Percentiles rank a stretch among this genome's conserved stretches.
These are phyloP conservation scores for Calliopsis andreniformis DNA, from an alignment of 1,140 invertebrate species.

Conservation along the genomic window DNA sequence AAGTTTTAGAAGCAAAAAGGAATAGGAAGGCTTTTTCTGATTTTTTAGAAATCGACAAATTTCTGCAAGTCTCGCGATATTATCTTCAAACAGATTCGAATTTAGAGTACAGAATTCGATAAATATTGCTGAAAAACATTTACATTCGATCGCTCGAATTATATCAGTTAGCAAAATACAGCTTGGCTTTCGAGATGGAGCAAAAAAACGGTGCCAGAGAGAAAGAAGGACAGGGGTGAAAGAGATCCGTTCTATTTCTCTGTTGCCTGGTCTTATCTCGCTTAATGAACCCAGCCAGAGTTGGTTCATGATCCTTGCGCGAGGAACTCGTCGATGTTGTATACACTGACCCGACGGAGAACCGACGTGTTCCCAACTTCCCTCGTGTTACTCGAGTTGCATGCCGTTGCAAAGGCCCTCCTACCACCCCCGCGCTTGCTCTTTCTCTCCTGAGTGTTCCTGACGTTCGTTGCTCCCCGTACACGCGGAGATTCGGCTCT, in stretches of 20 bases:
- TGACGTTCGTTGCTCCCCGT: slow-evolving; percentile 15
- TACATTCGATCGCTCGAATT: background rate
- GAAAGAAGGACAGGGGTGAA: slow-evolving; percentile 8
- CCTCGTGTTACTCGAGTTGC: slow-evolving; percentile 31
- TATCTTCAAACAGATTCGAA: no score
- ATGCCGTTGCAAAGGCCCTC: background rate
- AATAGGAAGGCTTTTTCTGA: no score
- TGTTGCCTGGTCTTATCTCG: slow-evolving; percentile 45
- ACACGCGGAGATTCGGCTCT: background rate
- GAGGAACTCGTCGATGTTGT: slow-evolving; percentile 48
- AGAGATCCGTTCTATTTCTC: slow-evolving; percentile 36
- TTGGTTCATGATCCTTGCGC: slow-evolving; percentile 38
- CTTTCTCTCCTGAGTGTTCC: slow-evolving; percentile 7
- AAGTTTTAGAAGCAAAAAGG: background rate
- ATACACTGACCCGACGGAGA: slow-evolving; percentile 40
- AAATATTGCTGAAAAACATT: no score
- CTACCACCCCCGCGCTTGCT: no score
- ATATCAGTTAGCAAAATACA: background rate
- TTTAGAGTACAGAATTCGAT: no score
- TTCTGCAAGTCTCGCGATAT: no score
- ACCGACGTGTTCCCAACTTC: slow-evolving; percentile 22
- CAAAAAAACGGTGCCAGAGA: no score
- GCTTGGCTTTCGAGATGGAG: no score
- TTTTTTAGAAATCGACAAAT: no score
- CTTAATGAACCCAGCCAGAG: slow-evolving; percentile 52